Evolutionary conservation across 1,140 invertebrate genomes (phyloP), one percentile per base, ranked within the genome.

Genomic region (Procambarus virginalis): DNA sequence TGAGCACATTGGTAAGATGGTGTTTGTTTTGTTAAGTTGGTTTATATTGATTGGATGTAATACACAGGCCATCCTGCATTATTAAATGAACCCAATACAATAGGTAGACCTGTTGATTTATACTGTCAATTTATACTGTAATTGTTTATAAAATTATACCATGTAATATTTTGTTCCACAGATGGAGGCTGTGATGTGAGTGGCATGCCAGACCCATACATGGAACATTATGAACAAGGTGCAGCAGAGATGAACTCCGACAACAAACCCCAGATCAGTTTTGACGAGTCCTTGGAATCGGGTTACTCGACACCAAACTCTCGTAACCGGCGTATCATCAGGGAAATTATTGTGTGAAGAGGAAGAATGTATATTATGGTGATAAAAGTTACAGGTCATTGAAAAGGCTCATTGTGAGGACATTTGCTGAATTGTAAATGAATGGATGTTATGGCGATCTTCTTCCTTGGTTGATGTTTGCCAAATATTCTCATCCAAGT

Each of bases 121-220:
- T 34, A 34, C 34, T 34, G 34, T 34, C 20, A n/a, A 68, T 20
- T 68, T 68, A 20, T 34, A 34, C 34, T 34, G 34, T 34, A 34
- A 34, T 34, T 34, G 34, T 34, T 34, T 34, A 34, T 34, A 55
- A 55, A 55, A 55, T 12, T 55, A 9, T 55, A 55, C 8, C 12
- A 4, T 1, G 1, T 55, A 12, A 73, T 73, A 73, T 73, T 5
- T 73, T 22, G 22, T 34, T 34, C 22, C 20, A 73, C 95, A 98
- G 97, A 98, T 95, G 97, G 97, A 84, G 97, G 97, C 91, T 98
- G 98, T 95, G 97, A 98, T 94, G 97, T 98, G 92, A 98, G 97
- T 93, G 97, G 97, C 86, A 94, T 98, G 89, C 97, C 97, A 20
- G 96, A 97, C 94, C 97, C 97, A 45, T 98, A 97, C 94, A 96